Percentiles rank a stretch among this genome's conserved stretches.
Conservation (phyloP, 2,113 vertebrate genomes). For the Pluvialis apricaria region DNA sequence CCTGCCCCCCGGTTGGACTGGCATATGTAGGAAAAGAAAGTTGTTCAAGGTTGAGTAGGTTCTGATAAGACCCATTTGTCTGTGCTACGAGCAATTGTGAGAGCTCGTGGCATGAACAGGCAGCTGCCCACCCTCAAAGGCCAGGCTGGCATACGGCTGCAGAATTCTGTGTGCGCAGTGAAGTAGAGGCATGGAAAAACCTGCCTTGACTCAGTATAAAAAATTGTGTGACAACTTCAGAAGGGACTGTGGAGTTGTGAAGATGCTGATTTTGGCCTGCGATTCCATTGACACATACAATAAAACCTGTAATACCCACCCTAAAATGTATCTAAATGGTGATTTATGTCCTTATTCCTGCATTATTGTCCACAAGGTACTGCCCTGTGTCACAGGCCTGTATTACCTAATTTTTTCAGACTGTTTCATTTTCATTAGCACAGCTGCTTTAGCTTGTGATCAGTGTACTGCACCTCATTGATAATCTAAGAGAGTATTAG, state of each 20-base stretch:
- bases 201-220: background rate
- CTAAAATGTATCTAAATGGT: constrained; percentile 66
- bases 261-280: background rate
- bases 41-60: constrained; percentile 39
- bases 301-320: no score
- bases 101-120: background rate
- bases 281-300: background rate
- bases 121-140: constrained; percentile 8
- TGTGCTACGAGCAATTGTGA: constrained; percentile 4
- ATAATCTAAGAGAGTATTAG: constrained; percentile 87
- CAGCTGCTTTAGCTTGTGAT: constrained; percentile 90
- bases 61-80: constrained; percentile 52
- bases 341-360: constrained; percentile 75
- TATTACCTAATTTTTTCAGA: constrained; percentile 73
- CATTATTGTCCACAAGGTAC: constrained; percentile 67
- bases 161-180: background rate
- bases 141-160: background rate
- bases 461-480: constrained; percentile 88
- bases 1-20: background rate
- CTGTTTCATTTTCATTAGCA: constrained; percentile 89
- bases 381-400: constrained; percentile 68
- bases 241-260: background rate
- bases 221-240: background rate
- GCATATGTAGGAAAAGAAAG: background rate
- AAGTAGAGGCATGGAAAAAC: background rate